A percentile compares a stretch with the other conserved stretches of the same genome.
Conservation (phyloP, 2,888 invertebrate species). For the Zele albiditarsus region DNA sequence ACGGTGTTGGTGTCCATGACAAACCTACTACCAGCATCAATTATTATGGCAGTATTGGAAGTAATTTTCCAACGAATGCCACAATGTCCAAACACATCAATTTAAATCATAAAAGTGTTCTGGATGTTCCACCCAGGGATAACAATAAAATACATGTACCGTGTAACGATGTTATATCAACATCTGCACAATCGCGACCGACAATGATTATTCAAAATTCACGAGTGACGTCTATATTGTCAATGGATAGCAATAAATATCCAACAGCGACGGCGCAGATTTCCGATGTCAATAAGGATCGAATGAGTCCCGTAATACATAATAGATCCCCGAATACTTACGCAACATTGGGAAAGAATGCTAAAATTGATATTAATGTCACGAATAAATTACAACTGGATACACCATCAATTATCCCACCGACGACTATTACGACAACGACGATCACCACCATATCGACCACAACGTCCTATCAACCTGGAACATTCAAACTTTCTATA, state of each 20-base stretch:
- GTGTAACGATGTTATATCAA: constrained; percentile 44
- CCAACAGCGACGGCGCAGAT: not conserved
- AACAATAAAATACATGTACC: constrained; percentile 49
- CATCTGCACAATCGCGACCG: not conserved
- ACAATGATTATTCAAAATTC: not conserved
- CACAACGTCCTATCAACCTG: constrained; percentile 61
- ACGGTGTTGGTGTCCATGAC: constrained; percentile 43
- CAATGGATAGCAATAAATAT: constrained; percentile 10
- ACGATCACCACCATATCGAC: not conserved
- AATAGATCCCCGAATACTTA: not conserved
- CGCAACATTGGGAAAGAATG: constrained; percentile 10
- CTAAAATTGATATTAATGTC: not conserved
- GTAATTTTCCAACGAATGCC: constrained; percentile 26
- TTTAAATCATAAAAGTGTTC: constrained; percentile 50
- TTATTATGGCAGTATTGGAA: constrained; percentile 53
- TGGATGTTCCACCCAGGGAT: constrained; percentile 53
- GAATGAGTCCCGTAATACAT: constrained; percentile 8
- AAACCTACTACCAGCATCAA: constrained; percentile 50
- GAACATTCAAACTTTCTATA: constrained; percentile 59
- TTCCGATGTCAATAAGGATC: constrained; percentile 2
- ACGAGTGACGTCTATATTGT: not conserved
- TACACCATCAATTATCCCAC: not conserved
- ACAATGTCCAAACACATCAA: constrained; percentile 35
- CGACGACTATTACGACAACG: not conserved
- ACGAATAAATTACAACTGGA: not conserved